These are phyloP conservation scores for Pristionchus mayeri DNA, from an alignment of 2,888 invertebrate genomes.

Conservation along the genomic window DNA sequence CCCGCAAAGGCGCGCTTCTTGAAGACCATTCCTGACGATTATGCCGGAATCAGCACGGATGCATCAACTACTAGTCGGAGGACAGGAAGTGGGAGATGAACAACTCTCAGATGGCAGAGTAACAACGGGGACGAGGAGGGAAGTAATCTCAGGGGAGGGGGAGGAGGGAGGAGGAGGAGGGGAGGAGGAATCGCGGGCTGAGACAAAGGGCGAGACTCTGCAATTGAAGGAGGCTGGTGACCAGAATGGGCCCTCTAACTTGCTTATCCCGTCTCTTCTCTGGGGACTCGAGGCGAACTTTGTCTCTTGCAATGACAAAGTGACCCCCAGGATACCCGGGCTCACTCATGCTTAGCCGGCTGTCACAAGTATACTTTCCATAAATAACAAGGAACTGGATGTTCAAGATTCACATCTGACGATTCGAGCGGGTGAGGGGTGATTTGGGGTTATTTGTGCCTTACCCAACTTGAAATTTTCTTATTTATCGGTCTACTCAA, in stretches of 20 bases:
- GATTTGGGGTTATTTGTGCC: no score
- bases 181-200: no score
- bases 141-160: slow-evolving; percentile 36
- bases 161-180: not conserved
- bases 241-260: slow-evolving; percentile 9
- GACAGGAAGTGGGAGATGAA: not conserved
- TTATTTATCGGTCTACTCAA: no score
- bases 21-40: slow-evolving; percentile 24
- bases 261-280: not conserved
- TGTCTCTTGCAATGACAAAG: not conserved
- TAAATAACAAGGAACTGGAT: no score
- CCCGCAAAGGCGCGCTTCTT: slow-evolving; percentile 41
- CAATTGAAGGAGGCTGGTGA: not conserved
- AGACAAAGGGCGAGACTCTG: not conserved
- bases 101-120: not conserved
- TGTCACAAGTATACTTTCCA: no score
- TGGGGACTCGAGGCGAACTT: not conserved
- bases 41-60: not conserved
- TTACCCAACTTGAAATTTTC: no score
- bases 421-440: no score
- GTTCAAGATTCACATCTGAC: no score
- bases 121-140: slow-evolving; percentile 17
- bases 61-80: not conserved
- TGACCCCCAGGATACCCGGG: not conserved
- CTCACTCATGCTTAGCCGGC: not conserved